Evolutionary conservation across 2,888 invertebrate genomes (phyloP), one percentile per base, ranked within the genome.

Genomic region (Caenorhabditis sulstoni): DNA sequence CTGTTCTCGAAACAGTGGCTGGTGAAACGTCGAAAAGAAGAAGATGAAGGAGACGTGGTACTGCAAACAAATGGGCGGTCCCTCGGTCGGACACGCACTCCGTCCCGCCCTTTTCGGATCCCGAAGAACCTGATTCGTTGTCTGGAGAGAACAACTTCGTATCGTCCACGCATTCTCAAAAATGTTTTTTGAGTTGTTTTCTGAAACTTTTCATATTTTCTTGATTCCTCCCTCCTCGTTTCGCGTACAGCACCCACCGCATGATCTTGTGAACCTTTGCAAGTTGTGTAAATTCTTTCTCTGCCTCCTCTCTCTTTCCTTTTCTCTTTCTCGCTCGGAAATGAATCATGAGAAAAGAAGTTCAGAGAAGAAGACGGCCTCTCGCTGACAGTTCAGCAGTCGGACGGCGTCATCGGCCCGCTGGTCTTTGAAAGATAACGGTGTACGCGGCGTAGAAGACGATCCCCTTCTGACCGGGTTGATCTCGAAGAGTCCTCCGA

Each of bases 341-440:
- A 18, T 11, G 18, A 52, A 16, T 18, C 16, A 16, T 35, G 55
- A 49, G 47, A 61, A 22, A 35, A 3, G 16, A 62, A 62, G 70
- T 70, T 70, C 70, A 70, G 61, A 70, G 70, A 70, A 62, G 59
- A 68, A 44, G 29, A 29, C 3, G 29, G 29, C 29, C 3, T 29
- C 29, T 39, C 20, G 18, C 20, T 57, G 68, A 70, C 55, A 70
- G 70, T 70, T 62, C 70, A 70, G 20, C 39, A 61, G 61, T 62
- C 70, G 70, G 44, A 29, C 44, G 70, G 16, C 70, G 70, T 70
- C 70, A 70, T 52, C 70, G 55, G 53, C 61, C 53, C 22, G 55
- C 61, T 70, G 70, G 70, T 70, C 70, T 70, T 70, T 70, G 61
- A 70, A 70, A 70, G 70, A 70, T 70, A 62, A 62, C 47, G 29